Base-by-base conservation (phyloP, 2,888 invertebrate genomes). In the Apomyelois bistriatella region DNA sequence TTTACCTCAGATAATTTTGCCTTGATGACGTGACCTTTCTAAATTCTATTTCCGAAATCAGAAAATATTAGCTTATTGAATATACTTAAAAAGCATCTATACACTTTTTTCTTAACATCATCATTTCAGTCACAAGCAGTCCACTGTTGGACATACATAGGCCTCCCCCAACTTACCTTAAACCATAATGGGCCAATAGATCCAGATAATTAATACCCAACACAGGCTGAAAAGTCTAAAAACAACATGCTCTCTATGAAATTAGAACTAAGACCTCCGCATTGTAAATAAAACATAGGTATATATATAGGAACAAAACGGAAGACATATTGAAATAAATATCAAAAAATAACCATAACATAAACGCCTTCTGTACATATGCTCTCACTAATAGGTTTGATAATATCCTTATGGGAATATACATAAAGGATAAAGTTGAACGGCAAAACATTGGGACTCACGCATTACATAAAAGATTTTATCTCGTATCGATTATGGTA, bases 401-500 rank as follows among this genome's bases (percentile, higher is more conserved):
- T 16, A 46, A 46, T 6, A 37, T 37, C 12, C 37, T 37, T 12
- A 37, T 37, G 1, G 1, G 16, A 1, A 9, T 28, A 22, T 37
- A 28, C 9, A 52, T 52, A 52, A 52, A 36, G 15, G 28, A 22
- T 16, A 52, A 46, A 42, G 37, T 43, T 22, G 52, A 52, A 52
- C 32, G 48, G 16, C 12, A 40, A 37, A 17, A 52, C 36, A 37
- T 36, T 36, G 35, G 43, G 36, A 36, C 36, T 43, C 13, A 35
- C 41, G 36, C 43, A 36, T 13, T 36, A 52, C 52, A 43, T 43
- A 52, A 37, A 52, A 55, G 55, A 55, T 55, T 30, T 49, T 52
- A 55, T 55, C 55, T 48, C 15, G 40, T 52, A 55, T 55, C 52
- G 52, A 55, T 55, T 52, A 43, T 52, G 43, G 52, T 46, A 52